Evolutionary conservation across 2,888 invertebrate species (phyloP).

Genomic region (Pseudococcus longispinus): DNA sequence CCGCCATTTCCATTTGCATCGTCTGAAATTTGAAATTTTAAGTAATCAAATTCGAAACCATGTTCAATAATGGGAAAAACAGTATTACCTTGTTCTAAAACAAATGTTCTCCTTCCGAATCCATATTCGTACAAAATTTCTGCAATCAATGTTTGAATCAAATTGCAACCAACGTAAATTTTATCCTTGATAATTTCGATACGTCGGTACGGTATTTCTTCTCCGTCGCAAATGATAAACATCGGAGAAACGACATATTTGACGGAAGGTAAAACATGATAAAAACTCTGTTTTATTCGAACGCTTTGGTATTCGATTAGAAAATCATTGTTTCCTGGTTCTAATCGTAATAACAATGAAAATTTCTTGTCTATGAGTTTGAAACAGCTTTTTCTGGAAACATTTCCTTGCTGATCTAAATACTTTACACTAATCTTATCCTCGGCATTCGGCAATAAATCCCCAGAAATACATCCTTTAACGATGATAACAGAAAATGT

Average conservation of each 20-base stretch:
- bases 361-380: conserved; percentile 68
- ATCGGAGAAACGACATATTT: conserved; percentile 63
- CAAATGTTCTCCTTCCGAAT: conserved; percentile 81
- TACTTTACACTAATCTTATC: conserved; percentile 68
- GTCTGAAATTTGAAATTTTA: conserved; percentile 56
- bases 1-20: conserved; percentile 63
- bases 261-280: conserved; percentile 57
- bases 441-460: conserved; percentile 14
- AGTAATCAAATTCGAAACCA: too few relatives aligned
- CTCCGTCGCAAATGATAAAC: conserved; percentile 26
- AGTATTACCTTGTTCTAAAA: conserved; percentile 71
- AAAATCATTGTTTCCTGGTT: conserved; percentile 71
- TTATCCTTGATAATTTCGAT: conserved; percentile 1
- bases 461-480: conserved; percentile 11
- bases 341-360: conserved; percentile 72
- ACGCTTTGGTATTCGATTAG: conserved; percentile 67
- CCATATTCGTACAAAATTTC: conserved; percentile 85
- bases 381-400: background rate
- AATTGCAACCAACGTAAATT: conserved; percentile 59
- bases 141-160: conserved; percentile 85
- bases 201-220: conserved; percentile 71
- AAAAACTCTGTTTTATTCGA: conserved; percentile 51
- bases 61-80: too few relatives aligned
- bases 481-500: conserved; percentile 69
- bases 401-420: background rate